Evolutionary conservation across 2,113 vertebrate genomes (phyloP), one percentile per base, ranked within the genome.

Genomic region (Pedionomus torquatus): DNA sequence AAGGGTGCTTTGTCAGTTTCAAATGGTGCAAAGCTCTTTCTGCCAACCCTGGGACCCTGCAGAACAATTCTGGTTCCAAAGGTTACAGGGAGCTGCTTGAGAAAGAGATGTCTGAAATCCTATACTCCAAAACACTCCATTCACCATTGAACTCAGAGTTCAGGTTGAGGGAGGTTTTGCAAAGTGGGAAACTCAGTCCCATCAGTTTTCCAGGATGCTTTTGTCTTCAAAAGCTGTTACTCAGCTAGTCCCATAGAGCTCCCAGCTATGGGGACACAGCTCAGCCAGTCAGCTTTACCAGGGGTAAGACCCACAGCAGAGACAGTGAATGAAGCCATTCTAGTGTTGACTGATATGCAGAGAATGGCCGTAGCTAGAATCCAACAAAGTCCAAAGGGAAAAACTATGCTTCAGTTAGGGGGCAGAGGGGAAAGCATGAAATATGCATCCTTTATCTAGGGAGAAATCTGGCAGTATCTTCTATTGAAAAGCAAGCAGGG

Each of bases 1-100:
- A 95, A 93, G 76, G 65, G 71, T 82, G 89, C 94, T 96, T 95
- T 97, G 95, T 92, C 94, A 95, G 80, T 77, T 84, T 76, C 2
- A 0, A 93, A 90, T 51, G 75, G 78, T n/a, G 20, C 63, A 94
- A 63, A 91, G 89, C 81, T 93, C 77, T 83, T 66, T 94, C 87
- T 89, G 93, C 93, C 87, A 95, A 43, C 25, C 74, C n/a, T 24
- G 51, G 75, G 84, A 89, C 95, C 58, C 83, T 31, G n/a, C 37
- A 55, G 86, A 93, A 70, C 35, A 48, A 87, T 71, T 95, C 7
- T 71, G 52, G 87, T 92, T 92, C 86, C 92, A 92, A 94, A 97
- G 90, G 85, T 93, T 96, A 91, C 69, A 93, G 60, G 92, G 44
- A 77, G 25, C 85, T 70, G 79, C 79, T 92, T 7, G 1, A 94